phyloP scores from a whole-genome alignment of 2,797 vertebrate genomes.

The Chromobotia macracanthus region DNA sequence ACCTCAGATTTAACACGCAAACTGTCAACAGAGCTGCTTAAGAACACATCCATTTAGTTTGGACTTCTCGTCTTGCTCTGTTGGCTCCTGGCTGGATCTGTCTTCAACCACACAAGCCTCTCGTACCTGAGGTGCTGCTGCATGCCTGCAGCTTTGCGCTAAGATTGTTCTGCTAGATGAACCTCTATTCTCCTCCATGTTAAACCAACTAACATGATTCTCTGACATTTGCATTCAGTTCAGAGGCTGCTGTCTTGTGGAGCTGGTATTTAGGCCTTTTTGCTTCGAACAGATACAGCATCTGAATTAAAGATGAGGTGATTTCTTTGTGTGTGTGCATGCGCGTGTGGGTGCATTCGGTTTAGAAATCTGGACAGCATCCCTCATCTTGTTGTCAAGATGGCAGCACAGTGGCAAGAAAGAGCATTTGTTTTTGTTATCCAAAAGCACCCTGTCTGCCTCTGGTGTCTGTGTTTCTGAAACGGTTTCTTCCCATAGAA shows the following conservation, averaged over 20 bases:
- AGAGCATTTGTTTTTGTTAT: background rate
- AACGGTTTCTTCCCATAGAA: slow-evolving; percentile 8
- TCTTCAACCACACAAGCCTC: background rate
- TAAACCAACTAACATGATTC: background rate
- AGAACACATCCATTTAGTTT: background rate
- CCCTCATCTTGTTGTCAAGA: slow-evolving; percentile 26
- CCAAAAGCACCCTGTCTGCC: background rate
- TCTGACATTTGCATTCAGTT: background rate
- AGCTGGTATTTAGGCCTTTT: background rate
- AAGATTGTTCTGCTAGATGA: slow-evolving; percentile 1
- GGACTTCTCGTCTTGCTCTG: background rate
- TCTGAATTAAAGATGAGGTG: slow-evolving; percentile 40
- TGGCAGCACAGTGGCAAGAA: slow-evolving; percentile 5
- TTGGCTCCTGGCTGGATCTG: background rate
- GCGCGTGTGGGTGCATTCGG: slow-evolving; percentile 4
- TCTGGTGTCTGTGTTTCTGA: background rate
- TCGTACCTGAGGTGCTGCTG: background rate
- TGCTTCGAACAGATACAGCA: background rate
- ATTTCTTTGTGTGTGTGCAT: slow-evolving; percentile 13
- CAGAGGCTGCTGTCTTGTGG: background rate
- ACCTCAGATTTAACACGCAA: background rate
- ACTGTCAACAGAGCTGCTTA: background rate
- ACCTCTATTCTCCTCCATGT: background rate
- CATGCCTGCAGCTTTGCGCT: background rate
- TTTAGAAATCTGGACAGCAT: slow-evolving; percentile 35